Evolutionary conservation across 2,888 invertebrate species (phyloP), one percentile per base, ranked within the genome.

Genomic region (Listrodromus nycthemerus): DNA sequence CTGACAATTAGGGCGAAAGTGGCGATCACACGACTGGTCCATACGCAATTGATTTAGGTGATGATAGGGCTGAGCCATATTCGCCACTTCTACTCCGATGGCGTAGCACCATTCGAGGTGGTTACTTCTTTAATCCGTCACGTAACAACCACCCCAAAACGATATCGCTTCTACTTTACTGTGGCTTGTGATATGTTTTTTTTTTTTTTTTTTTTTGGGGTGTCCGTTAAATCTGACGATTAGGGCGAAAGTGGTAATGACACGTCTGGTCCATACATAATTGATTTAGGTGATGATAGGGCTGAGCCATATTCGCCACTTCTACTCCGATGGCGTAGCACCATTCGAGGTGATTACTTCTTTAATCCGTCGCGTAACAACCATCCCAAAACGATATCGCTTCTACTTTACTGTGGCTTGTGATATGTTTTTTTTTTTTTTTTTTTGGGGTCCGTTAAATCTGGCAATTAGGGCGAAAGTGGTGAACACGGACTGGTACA

Each of bases 321-420:
- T 16, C 16, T 41, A 16, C 41, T 4, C 3, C n/a, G n/a, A n/a
- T n/a, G n/a, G n/a, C n/a, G n/a, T n/a, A n/a, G n/a, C 70, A 52
- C 55, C 50, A 77, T 82, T 76, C 82, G 66, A 61, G 66, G 82
- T 80, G 66, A 85, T 84, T 81, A 77, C 74, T 58, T 63, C 73
- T 73, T 77, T 50, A n/a, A 73, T 80, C 69, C 63, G 55, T 55
- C 45, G 24, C 74, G 24, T 50, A 50, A 50, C 19, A 50, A 50
- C 50, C 19, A 19, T 19, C 19, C 50, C 50, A n/a, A 50, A 50
- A 4, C 50, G 19, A 16, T 4, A 50, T 58, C 66, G 24, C 33
- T 21, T 13, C 65, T 19, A 63, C 73, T 61, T 4, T 30, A 16
- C 7, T 19, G 45, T 19, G 2, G 21, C 66, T 74, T 10, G 19